Conservation (phyloP, 2,888 invertebrate genomes). For the Trichogramma dendrolimi region DNA sequence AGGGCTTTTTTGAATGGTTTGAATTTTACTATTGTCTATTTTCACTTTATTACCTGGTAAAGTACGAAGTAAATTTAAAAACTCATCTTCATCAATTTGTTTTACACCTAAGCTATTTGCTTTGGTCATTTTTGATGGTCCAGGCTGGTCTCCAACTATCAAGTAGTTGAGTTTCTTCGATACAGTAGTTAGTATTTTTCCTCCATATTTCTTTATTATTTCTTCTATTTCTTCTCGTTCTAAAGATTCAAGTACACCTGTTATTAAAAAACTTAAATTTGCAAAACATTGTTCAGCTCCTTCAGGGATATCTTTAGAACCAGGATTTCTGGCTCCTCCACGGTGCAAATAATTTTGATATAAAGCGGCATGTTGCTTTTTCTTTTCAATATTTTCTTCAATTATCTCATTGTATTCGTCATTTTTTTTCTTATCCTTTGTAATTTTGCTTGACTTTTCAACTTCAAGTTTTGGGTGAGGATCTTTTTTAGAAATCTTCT, state of each 20-base stretch:
- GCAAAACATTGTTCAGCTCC: slow-evolving; percentile 70
- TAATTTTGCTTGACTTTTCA: slow-evolving; percentile 21
- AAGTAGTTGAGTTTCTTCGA: slow-evolving; percentile 80
- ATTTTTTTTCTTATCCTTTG: slow-evolving; percentile 18
- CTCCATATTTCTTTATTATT: slow-evolving; percentile 75
- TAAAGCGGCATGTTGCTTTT: slow-evolving; percentile 60
- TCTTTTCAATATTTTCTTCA: slow-evolving; percentile 68
- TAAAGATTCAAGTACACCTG: slow-evolving; percentile 84
- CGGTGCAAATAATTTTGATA: slow-evolving; percentile 76
- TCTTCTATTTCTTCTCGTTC: slow-evolving; percentile 75
- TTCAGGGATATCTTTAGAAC: slow-evolving; percentile 79
- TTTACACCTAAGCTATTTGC: slow-evolving; percentile 64
- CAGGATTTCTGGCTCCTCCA: slow-evolving; percentile 76
- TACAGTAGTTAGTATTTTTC: slow-evolving; percentile 67
- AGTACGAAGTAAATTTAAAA: slow-evolving; percentile 71
- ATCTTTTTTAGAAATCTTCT: neutral
- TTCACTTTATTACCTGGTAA: slow-evolving; percentile 53
- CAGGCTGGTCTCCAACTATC: slow-evolving; percentile 80
- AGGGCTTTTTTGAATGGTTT: neutral
- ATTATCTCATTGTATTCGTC: slow-evolving; percentile 52
- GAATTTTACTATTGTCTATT: slow-evolving; percentile 4
- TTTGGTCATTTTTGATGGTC: slow-evolving; percentile 77
- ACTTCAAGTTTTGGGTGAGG: slow-evolving; percentile 25
- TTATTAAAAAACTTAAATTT: slow-evolving; percentile 70
- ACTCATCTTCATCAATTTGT: slow-evolving; percentile 74